These are phyloP conservation scores for Daphoenositta chrysoptera DNA, from an alignment of 2,113 vertebrate genomes.

Conservation along the genomic window DNA sequence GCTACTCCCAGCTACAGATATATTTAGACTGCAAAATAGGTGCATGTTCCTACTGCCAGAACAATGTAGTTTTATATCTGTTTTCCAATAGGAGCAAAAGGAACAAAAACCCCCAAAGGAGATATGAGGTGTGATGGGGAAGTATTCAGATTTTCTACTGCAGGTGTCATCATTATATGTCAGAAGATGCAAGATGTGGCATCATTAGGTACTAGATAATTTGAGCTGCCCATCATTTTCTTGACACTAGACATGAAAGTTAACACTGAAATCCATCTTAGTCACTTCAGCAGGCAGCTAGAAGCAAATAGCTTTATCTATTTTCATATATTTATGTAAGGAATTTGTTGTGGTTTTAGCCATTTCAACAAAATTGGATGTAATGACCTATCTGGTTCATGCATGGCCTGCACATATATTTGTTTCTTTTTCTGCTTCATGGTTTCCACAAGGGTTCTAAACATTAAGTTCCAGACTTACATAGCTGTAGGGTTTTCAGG, in stretches of 20 bases:
- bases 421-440: neutral
- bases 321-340: neutral
- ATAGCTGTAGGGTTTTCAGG: neutral
- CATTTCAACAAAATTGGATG: neutral
- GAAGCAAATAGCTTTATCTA: neutral
- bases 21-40: neutral
- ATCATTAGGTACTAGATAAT: neutral
- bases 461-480: neutral
- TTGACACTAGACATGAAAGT: neutral
- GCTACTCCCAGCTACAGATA: neutral
- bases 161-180: neutral
- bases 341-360: neutral
- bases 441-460: neutral
- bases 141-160: neutral
- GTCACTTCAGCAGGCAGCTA: neutral
- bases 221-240: neutral
- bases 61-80: neutral
- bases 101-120: neutral
- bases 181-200: neutral
- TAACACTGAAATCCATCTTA: neutral
- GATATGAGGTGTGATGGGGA: rapidly evolving
- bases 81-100: neutral
- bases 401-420: neutral
- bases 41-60: neutral
- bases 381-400: neutral